Conservation (phyloP, 1,140 invertebrate genomes). For the Temnothorax curvispinosus region DNA sequence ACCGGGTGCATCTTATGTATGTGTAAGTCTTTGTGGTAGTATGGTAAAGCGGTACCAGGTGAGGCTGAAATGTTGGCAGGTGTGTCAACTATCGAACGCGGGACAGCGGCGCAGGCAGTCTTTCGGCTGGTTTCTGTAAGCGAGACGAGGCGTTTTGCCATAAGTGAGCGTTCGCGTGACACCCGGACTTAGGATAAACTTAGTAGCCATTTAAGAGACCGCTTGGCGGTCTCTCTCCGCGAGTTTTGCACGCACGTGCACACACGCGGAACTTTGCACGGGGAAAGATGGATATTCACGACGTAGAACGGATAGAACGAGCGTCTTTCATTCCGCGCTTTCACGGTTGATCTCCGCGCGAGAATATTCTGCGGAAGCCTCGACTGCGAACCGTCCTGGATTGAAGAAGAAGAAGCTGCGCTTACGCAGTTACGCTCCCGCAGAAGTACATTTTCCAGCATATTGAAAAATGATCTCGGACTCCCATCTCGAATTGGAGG, state of each 20-base stretch:
- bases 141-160: conserved; percentile 57
- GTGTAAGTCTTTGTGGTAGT: not conserved
- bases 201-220: conserved; percentile 72
- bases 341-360: conserved; percentile 33
- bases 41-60: conserved; percentile 38
- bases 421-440: not conserved
- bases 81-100: conserved; percentile 77
- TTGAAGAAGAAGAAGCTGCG: not conserved
- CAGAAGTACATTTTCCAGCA: not conserved
- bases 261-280: conserved; percentile 43
- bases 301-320: not conserved
- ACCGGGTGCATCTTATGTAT: not conserved
- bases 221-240: conserved; percentile 18
- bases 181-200: conserved; percentile 75
- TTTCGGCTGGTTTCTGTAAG: conserved; percentile 65
- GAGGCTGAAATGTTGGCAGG: conserved; percentile 79
- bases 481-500: not conserved
- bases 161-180: conserved; percentile 70
- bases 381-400: not conserved
- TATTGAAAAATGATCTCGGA: not conserved
- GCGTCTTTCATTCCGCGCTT: conserved; percentile 24
- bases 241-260: conserved; percentile 44
- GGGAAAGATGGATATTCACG: conserved; percentile 22
- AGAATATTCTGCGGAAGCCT: not conserved
- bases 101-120: conserved; percentile 69